Conservation (phyloP, 2,888 invertebrate species). For the Rhingia campestris region DNA sequence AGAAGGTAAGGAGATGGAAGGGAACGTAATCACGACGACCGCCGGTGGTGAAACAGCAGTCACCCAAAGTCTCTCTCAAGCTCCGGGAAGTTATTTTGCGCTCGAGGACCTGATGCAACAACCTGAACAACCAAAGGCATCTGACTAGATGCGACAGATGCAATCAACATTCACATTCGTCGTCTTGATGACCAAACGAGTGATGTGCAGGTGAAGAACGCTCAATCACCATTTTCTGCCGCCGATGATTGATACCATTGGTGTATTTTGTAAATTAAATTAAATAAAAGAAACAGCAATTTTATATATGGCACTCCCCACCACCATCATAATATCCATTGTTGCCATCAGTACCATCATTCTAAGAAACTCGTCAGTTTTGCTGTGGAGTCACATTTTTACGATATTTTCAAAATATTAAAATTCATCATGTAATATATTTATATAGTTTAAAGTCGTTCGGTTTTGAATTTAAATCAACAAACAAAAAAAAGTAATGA, state of each 20-base stretch:
- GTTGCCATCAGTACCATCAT: conserved; percentile 11
- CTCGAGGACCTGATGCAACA: conserved; percentile 80
- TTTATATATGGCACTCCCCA: conserved; percentile 30
- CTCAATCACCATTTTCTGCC: conserved; percentile 4
- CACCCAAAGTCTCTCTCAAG: conserved; percentile 75
- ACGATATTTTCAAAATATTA: conserved; percentile 28
- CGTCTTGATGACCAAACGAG: conserved; percentile 23
- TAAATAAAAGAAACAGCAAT: conserved; percentile 1
- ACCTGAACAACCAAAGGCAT: conserved; percentile 66
- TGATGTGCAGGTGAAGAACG: conserved; percentile 9
- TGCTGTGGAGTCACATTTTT: conserved; percentile 7
- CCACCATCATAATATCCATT: neutral
- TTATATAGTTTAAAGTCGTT: conserved; percentile 32
- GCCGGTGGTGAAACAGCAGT: conserved; percentile 75
- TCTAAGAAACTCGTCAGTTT: neutral
- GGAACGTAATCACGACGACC: conserved; percentile 66
- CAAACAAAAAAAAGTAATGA: conserved; percentile 19
- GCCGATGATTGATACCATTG: conserved; percentile 16
- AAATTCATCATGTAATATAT: conserved; percentile 57
- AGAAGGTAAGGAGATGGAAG: conserved; percentile 76
- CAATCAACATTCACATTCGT: conserved; percentile 11
- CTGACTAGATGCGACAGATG: conserved; percentile 39
- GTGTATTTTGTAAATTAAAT: conserved; percentile 54
- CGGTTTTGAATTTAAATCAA: conserved; percentile 40
- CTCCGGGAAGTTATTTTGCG: conserved; percentile 78